Percentiles rank a stretch among this genome's conserved stretches.
These are phyloP conservation scores for Eupithecia pulchellata DNA, from an alignment of 2,888 invertebrate species.

Conservation along the genomic window DNA sequence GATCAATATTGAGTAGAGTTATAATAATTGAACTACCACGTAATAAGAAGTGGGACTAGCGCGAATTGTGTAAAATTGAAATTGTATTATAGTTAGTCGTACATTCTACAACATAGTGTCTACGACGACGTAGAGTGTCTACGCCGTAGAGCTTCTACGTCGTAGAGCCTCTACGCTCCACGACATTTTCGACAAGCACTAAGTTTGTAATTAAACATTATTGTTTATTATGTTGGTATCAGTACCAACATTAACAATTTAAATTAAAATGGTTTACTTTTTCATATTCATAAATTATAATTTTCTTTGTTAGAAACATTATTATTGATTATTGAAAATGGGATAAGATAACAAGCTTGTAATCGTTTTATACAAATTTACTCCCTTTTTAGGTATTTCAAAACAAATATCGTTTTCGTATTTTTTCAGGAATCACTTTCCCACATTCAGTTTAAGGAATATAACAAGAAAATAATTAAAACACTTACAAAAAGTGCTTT, in stretches of 20 bases:
- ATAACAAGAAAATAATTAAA: background rate
- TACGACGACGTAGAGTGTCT: constrained; percentile 1
- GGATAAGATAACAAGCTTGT: background rate
- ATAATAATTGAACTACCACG: no score
- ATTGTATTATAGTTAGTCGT: background rate
- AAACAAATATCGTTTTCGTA: background rate
- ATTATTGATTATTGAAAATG: background rate
- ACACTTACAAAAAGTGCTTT: background rate
- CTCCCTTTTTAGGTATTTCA: no score
- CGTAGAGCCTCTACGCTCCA: no score
- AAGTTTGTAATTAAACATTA: no score
- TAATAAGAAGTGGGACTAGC: background rate
- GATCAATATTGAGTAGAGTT: background rate
- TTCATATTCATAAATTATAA: background rate
- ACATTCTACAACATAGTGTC: background rate
- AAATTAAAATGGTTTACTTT: no score
- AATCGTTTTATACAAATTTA: background rate
- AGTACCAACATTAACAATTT: no score
- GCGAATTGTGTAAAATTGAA: background rate
- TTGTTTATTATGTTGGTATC: no score
- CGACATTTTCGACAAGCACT: no score
- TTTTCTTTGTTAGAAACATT: background rate
- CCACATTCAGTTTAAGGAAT: background rate
- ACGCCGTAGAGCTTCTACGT: background rate
- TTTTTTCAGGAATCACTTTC: background rate